A percentile compares a stretch with the other conserved stretches of the same genome.
Evolutionary conservation across 23 tunicate genomes (phyloP).

Genomic region (Trididemnum clinides): DNA sequence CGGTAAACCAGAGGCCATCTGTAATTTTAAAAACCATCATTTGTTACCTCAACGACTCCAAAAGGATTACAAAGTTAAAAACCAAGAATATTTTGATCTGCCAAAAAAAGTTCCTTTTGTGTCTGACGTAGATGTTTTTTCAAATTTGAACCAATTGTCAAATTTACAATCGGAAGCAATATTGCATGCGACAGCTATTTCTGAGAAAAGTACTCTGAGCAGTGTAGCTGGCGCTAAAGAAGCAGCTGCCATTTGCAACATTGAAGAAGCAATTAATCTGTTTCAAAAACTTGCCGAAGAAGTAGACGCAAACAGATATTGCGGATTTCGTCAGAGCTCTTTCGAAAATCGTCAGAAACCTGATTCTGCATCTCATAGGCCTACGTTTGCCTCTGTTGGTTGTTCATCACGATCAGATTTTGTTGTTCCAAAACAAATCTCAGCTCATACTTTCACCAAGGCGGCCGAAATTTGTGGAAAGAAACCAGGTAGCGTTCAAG

Average conservation of each 20-base stretch:
- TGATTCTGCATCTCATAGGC: neutral
- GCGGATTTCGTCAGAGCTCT: slow-evolving; percentile 44
- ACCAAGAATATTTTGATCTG: no score
- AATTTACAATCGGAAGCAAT: no score
- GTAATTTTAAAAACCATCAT: no score
- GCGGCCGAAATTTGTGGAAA: neutral
- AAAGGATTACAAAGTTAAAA: no score
- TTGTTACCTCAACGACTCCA: no score
- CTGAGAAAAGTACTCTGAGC: neutral
- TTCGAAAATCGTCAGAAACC: neutral
- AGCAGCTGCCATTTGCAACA: slow-evolving; percentile 32
- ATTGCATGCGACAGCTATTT: neutral
- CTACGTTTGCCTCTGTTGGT: neutral
- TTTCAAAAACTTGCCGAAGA: slow-evolving; percentile 50
- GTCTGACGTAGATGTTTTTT: no score
- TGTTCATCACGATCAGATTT: neutral
- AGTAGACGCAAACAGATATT: slow-evolving; percentile 35
- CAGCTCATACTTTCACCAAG: neutral
- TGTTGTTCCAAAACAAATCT: neutral
- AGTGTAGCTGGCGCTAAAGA: neutral
- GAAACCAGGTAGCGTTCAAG: neutral
- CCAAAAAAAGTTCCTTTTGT: no score
- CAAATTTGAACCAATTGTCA: no score
- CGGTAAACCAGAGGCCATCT: no score
- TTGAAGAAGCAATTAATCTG: slow-evolving; percentile 61